These are phyloP conservation scores for Myzus persicae DNA, from an alignment of 1,140 invertebrate genomes.

Conservation along the genomic window DNA sequence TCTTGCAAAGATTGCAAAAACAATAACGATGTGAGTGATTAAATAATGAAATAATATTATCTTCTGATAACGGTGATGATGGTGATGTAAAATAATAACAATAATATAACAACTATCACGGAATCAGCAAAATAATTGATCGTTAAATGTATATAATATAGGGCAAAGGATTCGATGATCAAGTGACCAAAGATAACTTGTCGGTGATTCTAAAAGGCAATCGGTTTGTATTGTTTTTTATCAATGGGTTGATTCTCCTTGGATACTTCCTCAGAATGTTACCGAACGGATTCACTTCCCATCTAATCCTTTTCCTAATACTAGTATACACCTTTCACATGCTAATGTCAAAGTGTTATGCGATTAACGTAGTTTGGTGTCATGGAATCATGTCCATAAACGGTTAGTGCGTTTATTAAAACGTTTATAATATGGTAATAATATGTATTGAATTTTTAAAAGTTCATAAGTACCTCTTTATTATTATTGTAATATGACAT, in stretches of 20 bases:
- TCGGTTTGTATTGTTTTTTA: not conserved
- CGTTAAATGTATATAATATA: not conserved
- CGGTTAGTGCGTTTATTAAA: not conserved
- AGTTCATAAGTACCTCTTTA: too few species aligned
- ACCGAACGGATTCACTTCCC: not conserved
- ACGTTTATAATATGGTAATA: not conserved
- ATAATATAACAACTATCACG: not conserved
- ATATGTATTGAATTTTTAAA: not conserved
- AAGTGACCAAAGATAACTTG: not conserved
- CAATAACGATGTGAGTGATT: not conserved
- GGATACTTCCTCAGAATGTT: not conserved
- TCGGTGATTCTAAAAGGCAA: not conserved
- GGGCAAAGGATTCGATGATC: too few species aligned
- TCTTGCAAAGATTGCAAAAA: too few species aligned
- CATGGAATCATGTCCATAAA: not conserved
- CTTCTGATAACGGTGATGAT: too few species aligned
- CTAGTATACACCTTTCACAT: not conserved
- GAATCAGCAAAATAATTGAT: not conserved
- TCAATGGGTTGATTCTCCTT: not conserved
- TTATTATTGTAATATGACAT: too few species aligned
- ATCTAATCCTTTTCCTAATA: not conserved
- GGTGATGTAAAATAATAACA: not conserved
- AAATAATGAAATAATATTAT: not conserved
- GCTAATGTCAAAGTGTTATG: not conserved
- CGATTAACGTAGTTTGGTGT: not conserved